Base-by-base conservation (phyloP, 2,888 invertebrate genomes). In the Synergus japonicus region DNA sequence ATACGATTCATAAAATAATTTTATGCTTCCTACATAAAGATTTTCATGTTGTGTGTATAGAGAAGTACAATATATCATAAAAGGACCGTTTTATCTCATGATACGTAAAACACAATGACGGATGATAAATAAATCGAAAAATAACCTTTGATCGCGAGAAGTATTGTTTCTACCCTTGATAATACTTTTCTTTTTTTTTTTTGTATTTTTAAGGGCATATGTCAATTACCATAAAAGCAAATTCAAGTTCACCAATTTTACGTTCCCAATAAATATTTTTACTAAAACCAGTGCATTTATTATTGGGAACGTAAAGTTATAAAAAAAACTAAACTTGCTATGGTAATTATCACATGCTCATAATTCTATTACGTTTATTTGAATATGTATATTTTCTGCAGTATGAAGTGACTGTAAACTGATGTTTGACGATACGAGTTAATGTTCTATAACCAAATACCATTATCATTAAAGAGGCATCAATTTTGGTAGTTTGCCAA, bases 401-500 rank as follows among this genome's bases (percentile, higher is more conserved):
- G 15, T 7, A 15, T 15, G 1, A 15, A 13, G 5, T 13, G 3
- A 49, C 15, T 49, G 4, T 5, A 13, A 49, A 49, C 2, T 54
- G n/a, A 54, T 54, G 2, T n/a, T 54, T n/a, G 8, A 8, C n/a
- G 2, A 7, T 2, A 2, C 2, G n/a, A 54, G n/a, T 49, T 49
- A 7, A 49, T 54, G 8, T 54, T 54, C 54, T n/a, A 54, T 54
- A 54, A n/a, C 2, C 54, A 54, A 54, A 54, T 54, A 13, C 0
- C 54, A 54, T 54, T 54, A n/a, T 54, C 13, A 54, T n/a, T 54
- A 1, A 54, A 54, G 8, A 0, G n/a, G n/a, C 54, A 49, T 69
- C 69, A 69, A 69, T 46, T 69, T 44, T 69, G 49, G 46, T 37
- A 69, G 69, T 69, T 69, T 69, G 29, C 15, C 49, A 15, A 49